phyloP scores from a whole-genome alignment of 2,797 vertebrate genomes.

The Gobio occitaniae region DNA sequence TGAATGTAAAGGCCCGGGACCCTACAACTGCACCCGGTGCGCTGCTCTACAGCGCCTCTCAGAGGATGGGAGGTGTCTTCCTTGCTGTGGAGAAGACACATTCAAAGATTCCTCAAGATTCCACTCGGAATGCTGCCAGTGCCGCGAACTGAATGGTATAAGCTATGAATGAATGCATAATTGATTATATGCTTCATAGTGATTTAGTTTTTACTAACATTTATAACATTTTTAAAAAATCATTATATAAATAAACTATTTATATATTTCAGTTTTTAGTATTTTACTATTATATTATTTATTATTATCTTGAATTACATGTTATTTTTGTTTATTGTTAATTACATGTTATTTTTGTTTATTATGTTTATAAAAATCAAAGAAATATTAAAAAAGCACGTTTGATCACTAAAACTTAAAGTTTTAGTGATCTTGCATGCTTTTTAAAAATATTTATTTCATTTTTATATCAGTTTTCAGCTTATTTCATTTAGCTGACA shows the following conservation, averaged over 20 bases:
- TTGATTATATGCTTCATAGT: background rate
- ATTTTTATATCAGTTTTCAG: background rate
- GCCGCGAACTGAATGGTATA: conserved; percentile 77
- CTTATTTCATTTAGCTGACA: background rate
- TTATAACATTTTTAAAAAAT: background rate
- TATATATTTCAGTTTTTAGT: background rate
- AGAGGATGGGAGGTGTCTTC: conserved; percentile 85
- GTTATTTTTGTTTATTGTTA: background rate
- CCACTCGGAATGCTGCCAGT: conserved; percentile 86
- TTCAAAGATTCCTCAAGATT: conserved; percentile 29
- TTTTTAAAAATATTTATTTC: background rate
- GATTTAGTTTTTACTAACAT: background rate
- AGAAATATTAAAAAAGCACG: too few species aligned
- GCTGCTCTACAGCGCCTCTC: conserved; percentile 74
- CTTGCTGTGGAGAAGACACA: conserved; percentile 79
- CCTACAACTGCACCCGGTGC: conserved; percentile 84
- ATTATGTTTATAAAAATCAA: too few species aligned
- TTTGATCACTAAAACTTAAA: too few species aligned
- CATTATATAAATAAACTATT: background rate
- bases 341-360: background rate
- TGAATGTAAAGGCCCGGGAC: conserved; percentile 86
- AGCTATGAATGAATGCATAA: background rate
- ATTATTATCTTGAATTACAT: background rate
- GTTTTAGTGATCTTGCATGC: background rate
- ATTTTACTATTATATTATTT: background rate